Evolutionary conservation across 2,113 vertebrate genomes (phyloP), one percentile per base, ranked within the genome.

Genomic region (Burhinus bistriatus): DNA sequence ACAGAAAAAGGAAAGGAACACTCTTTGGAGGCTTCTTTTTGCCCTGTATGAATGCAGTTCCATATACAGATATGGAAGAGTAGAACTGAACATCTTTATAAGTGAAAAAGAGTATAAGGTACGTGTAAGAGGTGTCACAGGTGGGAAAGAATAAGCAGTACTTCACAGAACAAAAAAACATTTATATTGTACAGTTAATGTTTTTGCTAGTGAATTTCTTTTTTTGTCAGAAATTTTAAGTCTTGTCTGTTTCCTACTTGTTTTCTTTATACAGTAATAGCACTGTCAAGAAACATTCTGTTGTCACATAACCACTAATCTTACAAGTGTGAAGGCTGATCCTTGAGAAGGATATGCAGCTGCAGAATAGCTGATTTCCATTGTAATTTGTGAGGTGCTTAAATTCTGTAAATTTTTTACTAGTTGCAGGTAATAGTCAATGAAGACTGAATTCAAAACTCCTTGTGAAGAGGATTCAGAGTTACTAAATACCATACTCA

Each of bases 51-150:
- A 99, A 89, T 96, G 98, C 81, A 94, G 62, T 86, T 99, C 99
- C 69, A 57, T 99, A 93, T 99, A 96, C 98, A 98, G 89, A 97
- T 99, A 98, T 0, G 99, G 99, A 95, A 98, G 99, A 96, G 38
- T 99, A 82, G 99, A 99, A 95, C 97, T 99, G 79, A 98, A 99
- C 97, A 38, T 99, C 91, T 99, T 99, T 91, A 92, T 99, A 40
- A 98, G 97, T 73, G 99, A 99, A 98, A 99, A 83, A 84, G 98
- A 99, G 89, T 99, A 98, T 90, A 95, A 93, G 97, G 99, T 99
- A 98, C 59, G 98, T 95, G 36, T 75, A 51, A 89, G 38, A 68
- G 19, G n/a, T 68, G 68, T 73, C 57, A 73, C 38, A 80, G 54
- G 34, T 91, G 77, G 40, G 87, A 49, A 79, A 72, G 65, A 72